Conservation (phyloP, 2,888 invertebrate species). For the Eulithis testata region DNA sequence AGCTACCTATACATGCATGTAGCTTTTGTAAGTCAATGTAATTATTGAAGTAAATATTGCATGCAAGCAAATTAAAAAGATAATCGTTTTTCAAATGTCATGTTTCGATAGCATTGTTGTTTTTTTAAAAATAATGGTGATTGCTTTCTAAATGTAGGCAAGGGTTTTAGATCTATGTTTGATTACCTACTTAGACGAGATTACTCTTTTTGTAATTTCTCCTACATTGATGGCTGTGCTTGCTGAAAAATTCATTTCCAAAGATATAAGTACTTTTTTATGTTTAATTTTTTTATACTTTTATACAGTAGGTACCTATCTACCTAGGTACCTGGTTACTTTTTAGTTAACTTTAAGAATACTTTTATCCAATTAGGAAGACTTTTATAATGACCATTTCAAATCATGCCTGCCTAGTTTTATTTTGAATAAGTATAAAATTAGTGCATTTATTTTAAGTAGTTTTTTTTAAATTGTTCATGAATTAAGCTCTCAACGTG, state of each 20-base stretch:
- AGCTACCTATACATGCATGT: constrained; percentile 37
- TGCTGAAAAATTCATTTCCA: constrained; percentile 1
- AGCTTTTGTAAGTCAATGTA: constrained; percentile 52
- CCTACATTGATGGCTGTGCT: constrained; percentile 8
- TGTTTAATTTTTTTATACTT: constrained; percentile 1
- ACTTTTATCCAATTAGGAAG: no score
- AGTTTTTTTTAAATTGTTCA: no score
- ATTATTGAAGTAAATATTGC: constrained; percentile 21
- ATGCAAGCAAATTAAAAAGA: constrained; percentile 13
- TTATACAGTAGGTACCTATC: no score
- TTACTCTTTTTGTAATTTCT: background rate
- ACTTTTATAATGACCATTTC: no score
- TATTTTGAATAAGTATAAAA: no score
- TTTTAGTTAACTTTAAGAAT: no score
- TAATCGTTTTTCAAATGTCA: background rate
- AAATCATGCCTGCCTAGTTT: no score
- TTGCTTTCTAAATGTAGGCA: constrained; percentile 5
- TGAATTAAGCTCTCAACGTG: background rate
- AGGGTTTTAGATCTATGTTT: no score
- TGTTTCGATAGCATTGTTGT: constrained; percentile 24
- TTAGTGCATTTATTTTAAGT: no score
- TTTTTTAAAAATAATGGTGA: background rate
- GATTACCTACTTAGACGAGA: no score
- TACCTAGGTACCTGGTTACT: no score
- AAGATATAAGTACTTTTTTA: background rate